phyloP scores from a whole-genome alignment of 2,888 invertebrate species.

The Caenorhabditis sp. region DNA sequence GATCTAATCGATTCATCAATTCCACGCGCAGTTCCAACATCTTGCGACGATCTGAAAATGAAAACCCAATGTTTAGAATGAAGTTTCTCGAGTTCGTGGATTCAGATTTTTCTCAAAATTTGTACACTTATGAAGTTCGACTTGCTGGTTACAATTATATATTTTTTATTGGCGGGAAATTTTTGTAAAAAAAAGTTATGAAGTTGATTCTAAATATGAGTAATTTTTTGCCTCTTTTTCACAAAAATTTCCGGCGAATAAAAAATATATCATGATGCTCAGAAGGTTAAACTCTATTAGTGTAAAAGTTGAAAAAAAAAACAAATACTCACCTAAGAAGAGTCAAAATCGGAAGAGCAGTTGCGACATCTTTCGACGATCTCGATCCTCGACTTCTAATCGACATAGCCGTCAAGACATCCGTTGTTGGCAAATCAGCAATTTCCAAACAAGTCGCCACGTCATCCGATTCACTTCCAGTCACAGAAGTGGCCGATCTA shows the following conservation, averaged over 20 bases:
- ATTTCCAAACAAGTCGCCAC: not conserved
- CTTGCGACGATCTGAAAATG: slow-evolving; percentile 1
- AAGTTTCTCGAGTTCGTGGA: no score
- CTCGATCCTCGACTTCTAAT: not conserved
- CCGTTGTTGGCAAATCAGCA: not conserved
- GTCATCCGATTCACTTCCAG: not conserved
- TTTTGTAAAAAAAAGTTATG: slow-evolving; percentile 1
- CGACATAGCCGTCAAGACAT: not conserved
- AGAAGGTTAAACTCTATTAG: no score
- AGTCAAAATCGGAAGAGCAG: slow-evolving; percentile 17
- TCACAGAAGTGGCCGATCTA: slow-evolving; percentile 9
- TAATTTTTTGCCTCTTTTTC: no score
- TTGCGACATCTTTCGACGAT: slow-evolving; percentile 18
- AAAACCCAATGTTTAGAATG: no score
- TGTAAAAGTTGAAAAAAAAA: no score
- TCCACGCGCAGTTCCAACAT: slow-evolving; percentile 12
- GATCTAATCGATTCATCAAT: slow-evolving; percentile 22
- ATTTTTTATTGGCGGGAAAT: no score
- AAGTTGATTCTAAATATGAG: no score
- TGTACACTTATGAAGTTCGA: no score
- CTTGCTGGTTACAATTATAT: no score
- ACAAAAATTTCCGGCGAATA: no score
- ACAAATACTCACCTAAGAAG: not conserved
- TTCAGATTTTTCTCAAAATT: no score
- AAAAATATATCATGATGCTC: no score